phyloP scores from a whole-genome alignment of 1,140 invertebrate genomes.

The Rhagoletis zephyria region DNA sequence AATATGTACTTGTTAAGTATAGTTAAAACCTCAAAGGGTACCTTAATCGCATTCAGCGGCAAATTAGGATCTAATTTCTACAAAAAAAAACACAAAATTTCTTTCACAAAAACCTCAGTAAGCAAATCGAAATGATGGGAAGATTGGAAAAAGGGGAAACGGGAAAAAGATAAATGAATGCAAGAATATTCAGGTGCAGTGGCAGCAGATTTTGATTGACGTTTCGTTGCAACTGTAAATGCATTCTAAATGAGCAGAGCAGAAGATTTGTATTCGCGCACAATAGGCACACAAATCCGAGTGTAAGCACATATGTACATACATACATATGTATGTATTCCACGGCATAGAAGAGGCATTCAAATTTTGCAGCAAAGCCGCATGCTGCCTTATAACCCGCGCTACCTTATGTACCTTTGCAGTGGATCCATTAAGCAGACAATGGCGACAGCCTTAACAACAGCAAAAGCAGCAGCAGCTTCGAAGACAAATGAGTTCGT shows the following conservation, averaged over 20 bases:
- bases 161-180: slow-evolving; percentile 59
- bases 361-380: slow-evolving; percentile 43
- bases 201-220: slow-evolving; percentile 54
- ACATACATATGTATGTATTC: background rate
- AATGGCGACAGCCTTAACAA: background rate
- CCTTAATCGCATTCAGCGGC: slow-evolving; percentile 27
- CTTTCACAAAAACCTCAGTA: background rate
- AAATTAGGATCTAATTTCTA: slow-evolving; percentile 50
- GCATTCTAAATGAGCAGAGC: slow-evolving; percentile 43
- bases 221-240: slow-evolving; percentile 56
- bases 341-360: slow-evolving; percentile 27
- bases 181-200: slow-evolving; percentile 55
- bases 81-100: slow-evolving; percentile 12
- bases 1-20: background rate
- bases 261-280: slow-evolving; percentile 42
- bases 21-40: slow-evolving; percentile 43
- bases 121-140: background rate
- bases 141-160: background rate
- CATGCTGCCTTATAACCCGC: background rate
- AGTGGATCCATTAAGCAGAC: slow-evolving; percentile 11
- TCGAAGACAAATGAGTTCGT: slow-evolving; percentile 44
- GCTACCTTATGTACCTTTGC: background rate
- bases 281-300: slow-evolving; percentile 21
- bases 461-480: background rate
- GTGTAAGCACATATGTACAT: background rate